Percentiles rank a stretch among this genome's conserved stretches.
These are phyloP conservation scores for Mylabris sibirica DNA, from an alignment of 2,888 invertebrate species.

Conservation along the genomic window DNA sequence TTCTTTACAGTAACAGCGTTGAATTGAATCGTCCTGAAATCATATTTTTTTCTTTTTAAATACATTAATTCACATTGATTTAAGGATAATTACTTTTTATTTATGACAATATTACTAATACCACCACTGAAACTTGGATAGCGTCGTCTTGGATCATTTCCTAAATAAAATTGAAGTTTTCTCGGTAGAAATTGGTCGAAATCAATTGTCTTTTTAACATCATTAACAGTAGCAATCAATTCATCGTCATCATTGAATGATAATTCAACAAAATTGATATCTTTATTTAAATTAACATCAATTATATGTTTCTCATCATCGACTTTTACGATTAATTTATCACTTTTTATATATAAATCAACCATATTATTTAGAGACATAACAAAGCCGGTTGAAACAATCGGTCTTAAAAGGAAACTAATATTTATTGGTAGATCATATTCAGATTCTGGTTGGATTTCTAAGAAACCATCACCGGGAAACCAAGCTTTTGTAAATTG, in stretches of 20 bases:
- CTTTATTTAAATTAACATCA: conserved; percentile 20
- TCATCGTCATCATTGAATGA: conserved; percentile 11
- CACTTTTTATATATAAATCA: conserved; percentile 34
- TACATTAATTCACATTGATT: too few relatives aligned
- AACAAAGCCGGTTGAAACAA: conserved; percentile 38
- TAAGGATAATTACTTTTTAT: conserved; percentile 80
- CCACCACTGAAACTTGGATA: conserved; percentile 71
- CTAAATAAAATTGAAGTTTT: conserved; percentile 22
- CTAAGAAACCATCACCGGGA: conserved; percentile 85
- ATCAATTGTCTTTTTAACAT: conserved; percentile 16
- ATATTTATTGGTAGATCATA: conserved; percentile 30
- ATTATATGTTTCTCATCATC: conserved; percentile 13
- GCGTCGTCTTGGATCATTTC: conserved; percentile 26
- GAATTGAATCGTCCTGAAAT: conserved; percentile 69
- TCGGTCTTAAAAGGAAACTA: conserved; percentile 42
- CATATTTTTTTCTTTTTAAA: conserved; percentile 8
- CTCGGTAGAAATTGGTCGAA: neutral
- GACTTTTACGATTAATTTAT: conserved; percentile 22
- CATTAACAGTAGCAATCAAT: conserved; percentile 25
- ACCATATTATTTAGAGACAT: conserved; percentile 41
- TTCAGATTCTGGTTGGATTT: conserved; percentile 70
- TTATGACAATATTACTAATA: conserved; percentile 83
- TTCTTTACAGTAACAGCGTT: conserved; percentile 66
- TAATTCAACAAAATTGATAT: conserved; percentile 37
- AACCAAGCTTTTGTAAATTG: conserved; percentile 73